Evolutionary conservation across 2,888 invertebrate species (phyloP).

Genomic region (Elmis aenea): DNA sequence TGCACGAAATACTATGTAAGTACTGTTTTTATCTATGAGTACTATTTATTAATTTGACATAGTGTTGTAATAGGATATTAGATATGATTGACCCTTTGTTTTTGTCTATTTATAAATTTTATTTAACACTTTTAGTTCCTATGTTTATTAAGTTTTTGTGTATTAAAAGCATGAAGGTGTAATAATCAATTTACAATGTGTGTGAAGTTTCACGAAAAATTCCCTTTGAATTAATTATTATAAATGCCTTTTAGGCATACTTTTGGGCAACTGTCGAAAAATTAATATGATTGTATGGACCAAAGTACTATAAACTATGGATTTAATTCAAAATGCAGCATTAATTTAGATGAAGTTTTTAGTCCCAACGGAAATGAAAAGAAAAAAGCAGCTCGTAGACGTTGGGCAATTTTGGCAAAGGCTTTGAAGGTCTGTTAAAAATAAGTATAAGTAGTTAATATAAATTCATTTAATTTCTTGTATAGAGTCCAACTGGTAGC

Average conservation of each 20-base stretch:
- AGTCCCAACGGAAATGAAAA: conserved; percentile 40
- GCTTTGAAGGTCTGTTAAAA: conserved; percentile 53
- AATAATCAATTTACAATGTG: too few relatives aligned
- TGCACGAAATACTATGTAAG: too few relatives aligned
- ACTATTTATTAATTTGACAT: too few relatives aligned
- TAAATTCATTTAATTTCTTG: conserved; percentile 21
- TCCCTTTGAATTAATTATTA: too few relatives aligned
- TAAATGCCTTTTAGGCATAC: conserved; percentile 35
- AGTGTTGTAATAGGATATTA: too few relatives aligned
- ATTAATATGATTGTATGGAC: conserved; percentile 42
- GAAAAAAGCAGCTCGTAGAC: conserved; percentile 57
- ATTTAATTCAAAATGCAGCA: conserved; percentile 35
- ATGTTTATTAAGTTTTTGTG: too few relatives aligned
- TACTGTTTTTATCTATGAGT: too few relatives aligned
- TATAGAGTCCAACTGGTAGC: conserved; percentile 44
- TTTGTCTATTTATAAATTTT: too few relatives aligned
- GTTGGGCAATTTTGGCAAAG: conserved; percentile 67
- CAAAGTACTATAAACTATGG: conserved; percentile 41
- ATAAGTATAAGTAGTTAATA: conserved; percentile 30
- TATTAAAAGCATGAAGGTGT: conserved; percentile 41
- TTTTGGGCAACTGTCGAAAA: conserved; percentile 18
- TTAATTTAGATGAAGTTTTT: conserved; percentile 40
- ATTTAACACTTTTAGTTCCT: too few relatives aligned
- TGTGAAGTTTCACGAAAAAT: too few relatives aligned
- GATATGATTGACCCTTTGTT: too few relatives aligned